Base-by-base conservation (phyloP, 2,797 vertebrate genomes). In the Xiphophorus birchmanni region DNA sequence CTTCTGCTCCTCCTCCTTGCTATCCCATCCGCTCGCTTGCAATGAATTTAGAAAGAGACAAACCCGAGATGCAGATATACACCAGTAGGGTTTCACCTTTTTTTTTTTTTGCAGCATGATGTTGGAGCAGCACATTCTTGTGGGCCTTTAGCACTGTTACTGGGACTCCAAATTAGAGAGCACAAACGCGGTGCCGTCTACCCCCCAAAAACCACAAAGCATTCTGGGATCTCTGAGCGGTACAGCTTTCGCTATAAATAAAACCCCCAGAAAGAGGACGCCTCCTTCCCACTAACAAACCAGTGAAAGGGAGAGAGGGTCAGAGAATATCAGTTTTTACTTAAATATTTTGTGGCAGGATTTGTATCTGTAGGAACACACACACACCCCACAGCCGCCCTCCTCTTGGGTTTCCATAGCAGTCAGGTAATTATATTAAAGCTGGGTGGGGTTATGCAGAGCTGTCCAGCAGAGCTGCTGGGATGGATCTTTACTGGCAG, bases 111-210 rank as follows among this genome's bases (percentile, higher is more conserved):
- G 15, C 54, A 58, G 42, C 42, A 23, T 15, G 26, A 56, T 35
- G 32, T 72, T 37, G 74, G 69, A 80, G 76, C 42, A 29, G 37
- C 54, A 63, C 45, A 73, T 47, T 6, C 54, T 67, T 86, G 82
- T 84, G 82, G 84, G 81, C 79, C 23, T 81, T 84, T 56, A 84
- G 84, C 69, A 82, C 91, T 94, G 93, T 92, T 91, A 92, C 90
- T 72, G 86, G 89, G 93, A 88, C 75, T 91, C 89, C 88, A 94
- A 96, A 96, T 96, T 95, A 95, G 92, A 96, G 94, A 93, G 93
- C 90, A 83, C 93, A 87, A 86, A 91, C 48, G 84, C 84, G 87
- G 82, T 47, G 81, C 87, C 54, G 84, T 81, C 92, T 94, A 87
- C 90, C 83, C 90, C 42, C 42, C 42, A 2, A 47, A 91, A 94